Conservation (phyloP, 2,888 invertebrate species). For the Tachina grossa region DNA sequence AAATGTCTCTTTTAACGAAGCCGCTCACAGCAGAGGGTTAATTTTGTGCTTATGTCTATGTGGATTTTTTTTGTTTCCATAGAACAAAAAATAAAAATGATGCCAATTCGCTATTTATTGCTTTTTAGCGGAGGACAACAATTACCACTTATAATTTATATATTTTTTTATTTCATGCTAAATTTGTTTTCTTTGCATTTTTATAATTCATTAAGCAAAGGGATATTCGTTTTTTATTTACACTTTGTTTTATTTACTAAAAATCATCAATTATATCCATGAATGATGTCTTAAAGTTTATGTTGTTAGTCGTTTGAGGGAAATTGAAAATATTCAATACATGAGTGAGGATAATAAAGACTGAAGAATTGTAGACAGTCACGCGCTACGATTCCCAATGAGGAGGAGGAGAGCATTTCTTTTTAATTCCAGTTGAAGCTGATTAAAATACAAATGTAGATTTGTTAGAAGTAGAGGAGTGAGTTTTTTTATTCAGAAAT, state of each 20-base stretch:
- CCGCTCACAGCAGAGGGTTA: no score
- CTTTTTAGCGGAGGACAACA: slow-evolving; percentile 1
- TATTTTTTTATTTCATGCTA: slow-evolving; percentile 15
- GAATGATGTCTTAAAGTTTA: background rate
- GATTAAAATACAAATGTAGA: no score
- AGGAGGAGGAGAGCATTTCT: no score
- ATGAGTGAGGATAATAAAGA: no score
- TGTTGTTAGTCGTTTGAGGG: background rate
- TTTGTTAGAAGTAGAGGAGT: no score
- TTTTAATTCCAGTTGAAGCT: no score
- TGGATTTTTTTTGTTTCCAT: background rate
- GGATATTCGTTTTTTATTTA: background rate
- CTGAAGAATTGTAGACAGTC: no score
- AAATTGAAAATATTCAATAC: background rate
- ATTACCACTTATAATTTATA: background rate
- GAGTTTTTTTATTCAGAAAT: no score
- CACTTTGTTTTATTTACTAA: background rate
- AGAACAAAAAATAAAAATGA: no score
- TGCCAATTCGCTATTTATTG: slow-evolving; percentile 26
- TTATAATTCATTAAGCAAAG: slow-evolving; percentile 32
- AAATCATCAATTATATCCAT: background rate
- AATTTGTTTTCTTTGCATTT: slow-evolving; percentile 9
- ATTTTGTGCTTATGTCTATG: background rate
- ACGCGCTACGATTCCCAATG: no score
- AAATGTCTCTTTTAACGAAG: no score